Conservation (phyloP, 1,140 invertebrate species). For the Euwallacea fornicatus region DNA sequence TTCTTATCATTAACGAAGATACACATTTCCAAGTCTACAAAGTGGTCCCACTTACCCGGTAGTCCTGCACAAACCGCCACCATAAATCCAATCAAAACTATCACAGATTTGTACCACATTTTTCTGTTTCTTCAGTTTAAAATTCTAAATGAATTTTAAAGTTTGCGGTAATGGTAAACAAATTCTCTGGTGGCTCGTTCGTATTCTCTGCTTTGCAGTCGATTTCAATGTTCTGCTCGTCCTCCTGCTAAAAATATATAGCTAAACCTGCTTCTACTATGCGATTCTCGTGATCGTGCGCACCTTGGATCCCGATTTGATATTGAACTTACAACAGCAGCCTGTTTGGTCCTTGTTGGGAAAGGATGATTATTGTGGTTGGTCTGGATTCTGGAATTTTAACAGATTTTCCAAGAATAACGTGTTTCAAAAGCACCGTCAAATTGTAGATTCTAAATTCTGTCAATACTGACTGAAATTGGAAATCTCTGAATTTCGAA, state of each 20-base stretch:
- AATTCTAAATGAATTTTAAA: conserved; percentile 8
- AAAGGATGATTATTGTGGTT: too few relatives aligned
- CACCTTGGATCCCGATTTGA: conserved; percentile 7
- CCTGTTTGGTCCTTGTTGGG: too few relatives aligned
- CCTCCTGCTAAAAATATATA: conserved; percentile 33
- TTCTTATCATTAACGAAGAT: too few relatives aligned
- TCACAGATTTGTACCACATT: conserved; percentile 18
- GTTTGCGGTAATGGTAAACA: neutral
- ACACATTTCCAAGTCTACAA: too few relatives aligned
- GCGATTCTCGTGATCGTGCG: conserved; percentile 25
- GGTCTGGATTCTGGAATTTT: too few relatives aligned
- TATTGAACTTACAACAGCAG: too few relatives aligned
- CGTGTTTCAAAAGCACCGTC: too few relatives aligned
- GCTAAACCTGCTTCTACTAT: conserved; percentile 15
- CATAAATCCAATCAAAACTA: conserved; percentile 39
- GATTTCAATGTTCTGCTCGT: conserved; percentile 13
- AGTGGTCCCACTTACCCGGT: conserved; percentile 36
- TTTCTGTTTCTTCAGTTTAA: neutral
- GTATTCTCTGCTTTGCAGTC: conserved; percentile 31
- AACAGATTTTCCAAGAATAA: too few relatives aligned
- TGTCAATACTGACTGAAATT: too few relatives aligned
- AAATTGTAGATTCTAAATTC: too few relatives aligned
- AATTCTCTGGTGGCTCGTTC: conserved; percentile 9
- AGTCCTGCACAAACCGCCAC: conserved; percentile 29
- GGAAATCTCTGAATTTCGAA: too few relatives aligned